phyloP scores from a whole-genome alignment of 2,113 vertebrate species.

The Himantopus leucocephalus region DNA sequence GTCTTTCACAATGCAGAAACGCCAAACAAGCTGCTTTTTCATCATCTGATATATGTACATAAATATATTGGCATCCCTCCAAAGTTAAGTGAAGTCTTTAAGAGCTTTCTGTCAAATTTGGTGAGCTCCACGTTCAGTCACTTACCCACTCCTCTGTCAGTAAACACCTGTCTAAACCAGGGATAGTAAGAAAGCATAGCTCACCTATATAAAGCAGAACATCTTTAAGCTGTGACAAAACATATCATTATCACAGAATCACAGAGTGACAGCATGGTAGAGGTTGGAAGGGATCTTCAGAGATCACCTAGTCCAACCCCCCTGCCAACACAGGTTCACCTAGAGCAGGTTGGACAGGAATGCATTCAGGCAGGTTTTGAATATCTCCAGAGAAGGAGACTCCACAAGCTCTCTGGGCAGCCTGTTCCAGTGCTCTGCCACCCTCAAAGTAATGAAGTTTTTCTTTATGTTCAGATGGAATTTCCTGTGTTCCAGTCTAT shows the following conservation, averaged over 20 bases:
- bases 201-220: not conserved
- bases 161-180: not conserved
- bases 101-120: not conserved
- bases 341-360: too few species aligned
- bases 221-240: not conserved
- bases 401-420: too few species aligned
- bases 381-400: too few species aligned
- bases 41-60: not conserved
- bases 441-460: too few species aligned
- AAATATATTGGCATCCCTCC: not conserved
- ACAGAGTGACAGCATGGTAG: too few species aligned
- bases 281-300: too few species aligned
- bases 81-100: not conserved
- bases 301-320: too few species aligned
- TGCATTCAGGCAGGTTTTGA: too few species aligned
- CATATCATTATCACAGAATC: not conserved
- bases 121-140: not conserved
- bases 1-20: not conserved
- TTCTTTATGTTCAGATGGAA: too few species aligned
- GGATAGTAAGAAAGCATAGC: not conserved
- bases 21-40: not conserved
- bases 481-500: not conserved
- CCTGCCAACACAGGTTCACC: too few species aligned
- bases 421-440: too few species aligned
- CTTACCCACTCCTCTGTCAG: not conserved